Base-by-base conservation (phyloP, 2,113 vertebrate genomes). In the Otolemur garnettii region DNA sequence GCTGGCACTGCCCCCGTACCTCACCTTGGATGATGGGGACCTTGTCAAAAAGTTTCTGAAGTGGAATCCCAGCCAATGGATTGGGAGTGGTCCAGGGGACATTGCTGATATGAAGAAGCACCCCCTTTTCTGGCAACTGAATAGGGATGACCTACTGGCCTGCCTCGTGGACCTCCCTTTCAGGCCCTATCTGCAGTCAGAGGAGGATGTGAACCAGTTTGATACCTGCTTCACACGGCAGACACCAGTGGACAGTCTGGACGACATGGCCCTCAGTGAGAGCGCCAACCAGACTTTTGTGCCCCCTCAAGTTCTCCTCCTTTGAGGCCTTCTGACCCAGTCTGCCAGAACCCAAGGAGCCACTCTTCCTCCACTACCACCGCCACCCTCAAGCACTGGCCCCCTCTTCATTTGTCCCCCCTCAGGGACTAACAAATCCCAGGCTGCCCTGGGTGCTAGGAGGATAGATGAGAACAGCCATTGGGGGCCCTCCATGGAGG, bases 181-280 rank as follows among this genome's bases (percentile, higher is more conserved):
- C 98, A 99, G 98, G 93, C 99, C 99, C 0, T 98, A 98, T 60
- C 98, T 99, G 99, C 99, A 99, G 18, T 99, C 99, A 0, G 99
- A 99, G 57, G 99, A 99, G 68, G 99, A 99, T 0, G 99, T 99
- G 91, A 99, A 99, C 96, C 99, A 99, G 98, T 99, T 99, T 90
- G 99, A 99, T 97, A 98, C 98, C 19, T 98, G 98, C 78, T 99
- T 99, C 96, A 99, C 99, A 1, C 98, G 98, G 81, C 99, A 99
- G 99, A 99, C 99, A 0, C 99, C 99, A 0, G 99, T 99, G 84
- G 99, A 99, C 98, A 99, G 99, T 96, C 99, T 99, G 0, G 99
- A 99, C 0, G 99, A 99, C 0, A 97, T 98, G 0, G 83, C 98
- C 19, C 99, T 99, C 96, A 99, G 99, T 18, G 99, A 99, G 98